These are phyloP conservation scores for Sycophila texana DNA, from an alignment of 2,888 invertebrate genomes.

Conservation along the genomic window DNA sequence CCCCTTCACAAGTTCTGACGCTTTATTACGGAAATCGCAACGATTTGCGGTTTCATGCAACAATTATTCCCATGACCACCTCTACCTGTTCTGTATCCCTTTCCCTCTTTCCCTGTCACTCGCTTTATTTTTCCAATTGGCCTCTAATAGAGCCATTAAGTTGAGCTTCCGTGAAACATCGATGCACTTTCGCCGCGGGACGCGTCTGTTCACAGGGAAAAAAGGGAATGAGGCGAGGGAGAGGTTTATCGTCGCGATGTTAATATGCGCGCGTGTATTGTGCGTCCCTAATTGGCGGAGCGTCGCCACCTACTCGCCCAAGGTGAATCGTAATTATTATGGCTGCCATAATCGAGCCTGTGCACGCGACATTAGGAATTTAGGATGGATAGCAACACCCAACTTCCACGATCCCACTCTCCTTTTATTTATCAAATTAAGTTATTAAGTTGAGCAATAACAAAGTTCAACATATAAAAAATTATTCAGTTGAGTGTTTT, in stretches of 20 bases:
- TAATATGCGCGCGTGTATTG: constrained; percentile 23
- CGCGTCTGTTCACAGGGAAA: background rate
- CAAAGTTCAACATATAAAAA: too few species aligned
- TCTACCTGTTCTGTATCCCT: background rate
- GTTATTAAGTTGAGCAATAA: too few species aligned
- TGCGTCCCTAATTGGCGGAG: constrained; percentile 25
- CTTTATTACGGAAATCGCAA: constrained; percentile 24
- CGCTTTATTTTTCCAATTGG: background rate
- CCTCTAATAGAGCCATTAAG: constrained; percentile 51
- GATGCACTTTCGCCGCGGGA: constrained; percentile 29
- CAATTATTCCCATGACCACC: constrained; percentile 27
- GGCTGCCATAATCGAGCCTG: constrained; percentile 9
- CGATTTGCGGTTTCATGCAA: constrained; percentile 41
- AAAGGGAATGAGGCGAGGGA: too few species aligned
- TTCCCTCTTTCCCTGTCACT: background rate
- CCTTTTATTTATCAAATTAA: too few species aligned
- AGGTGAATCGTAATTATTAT: background rate
- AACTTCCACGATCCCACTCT: too few species aligned
- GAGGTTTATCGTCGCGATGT: background rate
- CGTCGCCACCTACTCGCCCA: background rate
- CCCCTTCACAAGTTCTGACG: background rate
- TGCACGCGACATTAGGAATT: background rate
- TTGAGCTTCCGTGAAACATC: constrained; percentile 12
- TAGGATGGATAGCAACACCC: too few species aligned
- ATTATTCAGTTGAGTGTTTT: too few species aligned